These are phyloP conservation scores for Himalopsyche kuldschensis DNA, from an alignment of 2,888 invertebrate species.

Conservation along the genomic window DNA sequence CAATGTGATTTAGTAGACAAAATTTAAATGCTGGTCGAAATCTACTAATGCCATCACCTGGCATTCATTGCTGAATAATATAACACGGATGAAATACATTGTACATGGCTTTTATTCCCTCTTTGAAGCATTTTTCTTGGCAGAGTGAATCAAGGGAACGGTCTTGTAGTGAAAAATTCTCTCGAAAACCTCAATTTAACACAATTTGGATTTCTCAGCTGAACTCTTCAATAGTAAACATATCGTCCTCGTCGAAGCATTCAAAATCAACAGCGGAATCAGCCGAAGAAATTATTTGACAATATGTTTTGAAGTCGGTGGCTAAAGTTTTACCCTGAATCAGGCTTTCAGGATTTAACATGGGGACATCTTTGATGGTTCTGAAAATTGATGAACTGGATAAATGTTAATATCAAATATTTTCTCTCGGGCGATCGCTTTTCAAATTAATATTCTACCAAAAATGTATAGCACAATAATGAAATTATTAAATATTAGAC, in stretches of 20 bases:
- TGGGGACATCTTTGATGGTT: constrained; percentile 46
- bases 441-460: background rate
- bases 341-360: constrained; percentile 50
- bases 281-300: constrained; percentile 49
- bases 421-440: background rate
- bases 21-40: no score
- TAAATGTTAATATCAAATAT: background rate
- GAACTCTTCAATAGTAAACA: background rate
- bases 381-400: constrained; percentile 44
- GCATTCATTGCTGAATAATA: no score
- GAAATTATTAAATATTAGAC: no score
- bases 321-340: constrained; percentile 55
- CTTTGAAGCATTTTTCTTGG: no score
- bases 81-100: no score
- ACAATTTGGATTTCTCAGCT: background rate
- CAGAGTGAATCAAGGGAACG: no score
- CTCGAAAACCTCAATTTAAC: no score
- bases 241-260: background rate
- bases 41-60: no score
- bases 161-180: no score
- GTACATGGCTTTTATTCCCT: no score
- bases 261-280: background rate
- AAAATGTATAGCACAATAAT: background rate
- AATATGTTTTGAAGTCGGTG: constrained; percentile 55
- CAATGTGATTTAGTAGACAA: no score